Percentiles rank a stretch among this genome's conserved stretches.
Conservation (phyloP, 2,888 invertebrate species). For the Tipula vernalis region DNA sequence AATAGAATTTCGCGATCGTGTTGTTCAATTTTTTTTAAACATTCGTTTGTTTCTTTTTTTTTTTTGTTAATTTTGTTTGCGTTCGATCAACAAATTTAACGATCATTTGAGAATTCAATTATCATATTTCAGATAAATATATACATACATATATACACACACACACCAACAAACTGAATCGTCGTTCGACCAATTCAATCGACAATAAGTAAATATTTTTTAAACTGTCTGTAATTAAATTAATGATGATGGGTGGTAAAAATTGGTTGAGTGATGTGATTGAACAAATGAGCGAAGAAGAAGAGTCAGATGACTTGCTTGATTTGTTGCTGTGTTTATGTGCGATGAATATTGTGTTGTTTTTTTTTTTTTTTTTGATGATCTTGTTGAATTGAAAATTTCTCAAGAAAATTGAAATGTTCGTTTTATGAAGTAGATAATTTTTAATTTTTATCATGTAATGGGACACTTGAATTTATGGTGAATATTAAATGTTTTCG, state of each 20-base stretch:
- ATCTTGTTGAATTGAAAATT: background rate
- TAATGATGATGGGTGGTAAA: slow-evolving; percentile 4
- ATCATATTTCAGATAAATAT: background rate
- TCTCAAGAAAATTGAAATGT: background rate
- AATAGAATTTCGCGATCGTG: background rate
- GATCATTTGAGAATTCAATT: slow-evolving; percentile 4
- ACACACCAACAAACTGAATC: background rate
- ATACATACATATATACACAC: background rate
- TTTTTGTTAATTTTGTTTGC: background rate
- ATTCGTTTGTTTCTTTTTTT: background rate
- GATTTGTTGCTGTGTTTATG: background rate
- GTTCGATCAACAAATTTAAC: background rate
- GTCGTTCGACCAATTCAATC: background rate
- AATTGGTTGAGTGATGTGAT: background rate
- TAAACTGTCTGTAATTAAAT: background rate
- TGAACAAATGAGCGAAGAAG: background rate
- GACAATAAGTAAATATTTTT: background rate
- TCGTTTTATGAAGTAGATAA: background rate
- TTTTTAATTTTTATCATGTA: background rate
- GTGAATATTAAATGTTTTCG: background rate
- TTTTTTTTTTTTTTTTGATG: background rate
- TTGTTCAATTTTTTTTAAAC: background rate
- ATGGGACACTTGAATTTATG: background rate
- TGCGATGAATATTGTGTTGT: background rate
- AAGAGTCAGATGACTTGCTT: slow-evolving; percentile 4